Conservation (phyloP, 2,888 invertebrate species). For the Mythimna vitellina region DNA sequence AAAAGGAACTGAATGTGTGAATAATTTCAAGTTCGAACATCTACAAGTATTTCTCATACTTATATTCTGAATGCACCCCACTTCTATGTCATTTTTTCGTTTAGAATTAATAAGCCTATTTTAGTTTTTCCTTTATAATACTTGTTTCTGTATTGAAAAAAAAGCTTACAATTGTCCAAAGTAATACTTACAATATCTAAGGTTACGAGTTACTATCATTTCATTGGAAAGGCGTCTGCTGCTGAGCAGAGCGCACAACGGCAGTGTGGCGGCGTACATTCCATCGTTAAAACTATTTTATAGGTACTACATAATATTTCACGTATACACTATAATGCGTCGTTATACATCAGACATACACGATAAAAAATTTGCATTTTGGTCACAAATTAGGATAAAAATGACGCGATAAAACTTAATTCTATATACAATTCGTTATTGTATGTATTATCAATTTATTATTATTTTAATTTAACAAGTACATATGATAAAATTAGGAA, state of each 20-base stretch:
- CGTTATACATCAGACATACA: slow-evolving; percentile 70
- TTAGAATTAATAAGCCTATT: slow-evolving; percentile 54
- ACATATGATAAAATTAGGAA: slow-evolving; percentile 83
- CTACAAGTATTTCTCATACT: slow-evolving; percentile 14
- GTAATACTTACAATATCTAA: slow-evolving; percentile 56
- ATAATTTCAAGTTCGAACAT: not conserved
- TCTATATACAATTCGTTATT: slow-evolving; percentile 84
- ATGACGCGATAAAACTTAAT: slow-evolving; percentile 80
- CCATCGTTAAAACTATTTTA: slow-evolving; percentile 57
- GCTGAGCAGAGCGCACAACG: slow-evolving; percentile 42
- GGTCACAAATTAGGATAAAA: slow-evolving; percentile 83
- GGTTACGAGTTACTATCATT: slow-evolving; percentile 46
- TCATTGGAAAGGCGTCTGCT: slow-evolving; percentile 49
- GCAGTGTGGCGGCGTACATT: slow-evolving; percentile 61
- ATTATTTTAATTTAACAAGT: slow-evolving; percentile 75
- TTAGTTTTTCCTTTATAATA: slow-evolving; percentile 47
- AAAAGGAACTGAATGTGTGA: slow-evolving; percentile 21
- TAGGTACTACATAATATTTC: slow-evolving; percentile 65
- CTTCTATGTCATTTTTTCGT: slow-evolving; percentile 35
- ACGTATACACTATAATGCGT: slow-evolving; percentile 63
- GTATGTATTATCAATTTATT: slow-evolving; percentile 67
- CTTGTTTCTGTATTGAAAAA: slow-evolving; percentile 38
- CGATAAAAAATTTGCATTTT: slow-evolving; percentile 76
- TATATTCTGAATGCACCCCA: slow-evolving; percentile 38
- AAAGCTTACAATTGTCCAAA: slow-evolving; percentile 53